Conservation (phyloP, 2,888 invertebrate species). For the Lasioglossum vierecki region DNA sequence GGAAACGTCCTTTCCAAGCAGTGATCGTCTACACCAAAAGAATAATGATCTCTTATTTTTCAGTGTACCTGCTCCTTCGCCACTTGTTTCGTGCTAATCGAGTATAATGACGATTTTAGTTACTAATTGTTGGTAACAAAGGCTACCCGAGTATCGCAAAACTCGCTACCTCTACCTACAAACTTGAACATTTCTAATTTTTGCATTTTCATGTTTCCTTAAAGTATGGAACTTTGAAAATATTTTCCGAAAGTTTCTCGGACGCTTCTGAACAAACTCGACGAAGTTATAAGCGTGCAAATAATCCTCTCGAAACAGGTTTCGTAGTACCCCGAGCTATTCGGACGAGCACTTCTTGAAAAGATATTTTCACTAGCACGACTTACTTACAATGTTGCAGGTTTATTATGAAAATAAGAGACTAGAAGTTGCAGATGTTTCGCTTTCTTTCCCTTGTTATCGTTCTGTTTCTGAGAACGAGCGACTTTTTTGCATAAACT, state of each 20-base stretch:
- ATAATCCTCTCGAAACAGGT: background rate
- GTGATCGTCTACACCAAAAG: background rate
- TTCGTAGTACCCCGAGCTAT: background rate
- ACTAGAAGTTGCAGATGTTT: background rate
- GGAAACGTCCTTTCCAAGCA: background rate
- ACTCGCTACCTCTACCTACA: background rate
- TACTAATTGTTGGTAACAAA: background rate
- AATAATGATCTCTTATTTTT: background rate
- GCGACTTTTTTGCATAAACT: background rate
- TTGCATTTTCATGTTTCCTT: background rate
- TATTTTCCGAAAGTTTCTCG: background rate
- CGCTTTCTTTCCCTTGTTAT: no score
- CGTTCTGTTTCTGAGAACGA: background rate
- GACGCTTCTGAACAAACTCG: background rate
- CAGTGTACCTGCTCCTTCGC: background rate
- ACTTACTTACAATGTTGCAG: background rate
- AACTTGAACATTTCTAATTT: background rate
- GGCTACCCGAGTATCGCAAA: background rate
- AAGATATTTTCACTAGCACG: background rate
- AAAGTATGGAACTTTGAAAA: background rate
- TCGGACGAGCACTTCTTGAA: background rate
- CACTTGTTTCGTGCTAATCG: background rate
- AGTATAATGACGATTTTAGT: background rate
- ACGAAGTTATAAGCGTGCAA: background rate
- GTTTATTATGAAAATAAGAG: slow-evolving; percentile 1